Conservation (phyloP, 2,113 vertebrate genomes). For the Laterallus jamaicensis region DNA sequence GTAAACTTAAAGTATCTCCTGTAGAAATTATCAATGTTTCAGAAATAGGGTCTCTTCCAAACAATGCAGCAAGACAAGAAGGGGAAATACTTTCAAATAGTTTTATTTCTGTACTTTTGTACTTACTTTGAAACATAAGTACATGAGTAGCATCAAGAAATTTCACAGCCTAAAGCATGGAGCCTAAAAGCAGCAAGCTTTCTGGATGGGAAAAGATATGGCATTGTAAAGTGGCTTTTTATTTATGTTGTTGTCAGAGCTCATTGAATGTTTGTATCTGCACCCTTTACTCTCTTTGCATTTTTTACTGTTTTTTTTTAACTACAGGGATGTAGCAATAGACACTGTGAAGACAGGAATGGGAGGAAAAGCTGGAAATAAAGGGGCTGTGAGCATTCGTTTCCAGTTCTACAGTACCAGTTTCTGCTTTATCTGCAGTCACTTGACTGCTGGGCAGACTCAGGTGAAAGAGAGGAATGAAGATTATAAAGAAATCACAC, state of each 20-base stretch:
- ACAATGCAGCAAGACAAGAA: neutral
- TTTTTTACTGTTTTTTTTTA: neutral
- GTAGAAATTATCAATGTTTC: neutral
- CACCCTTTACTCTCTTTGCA: neutral
- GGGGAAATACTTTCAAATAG: neutral
- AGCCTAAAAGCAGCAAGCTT: neutral
- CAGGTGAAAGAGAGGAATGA: conserved; percentile 84
- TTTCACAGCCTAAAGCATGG: neutral
- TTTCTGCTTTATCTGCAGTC: conserved; percentile 83
- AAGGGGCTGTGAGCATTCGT: conserved; percentile 82
- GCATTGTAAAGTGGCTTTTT: neutral
- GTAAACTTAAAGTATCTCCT: neutral
- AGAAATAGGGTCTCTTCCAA: neutral
- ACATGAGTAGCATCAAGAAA: neutral
- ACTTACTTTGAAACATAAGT: neutral
- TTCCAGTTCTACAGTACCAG: conserved; percentile 81
- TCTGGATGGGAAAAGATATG: neutral
- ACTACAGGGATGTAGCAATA: conserved; percentile 78
- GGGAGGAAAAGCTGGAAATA: conserved; percentile 84
- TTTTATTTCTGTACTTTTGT: neutral
- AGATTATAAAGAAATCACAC: conserved; percentile 83
- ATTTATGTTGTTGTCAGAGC: neutral
- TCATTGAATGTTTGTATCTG: neutral
- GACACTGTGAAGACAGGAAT: conserved; percentile 84
- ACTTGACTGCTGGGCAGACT: conserved; percentile 82